A percentile compares a stretch with the other conserved stretches of the same genome.
These are phyloP conservation scores for Folsomia manolachei DNA, from an alignment of 2,888 invertebrate species.

Conservation along the genomic window DNA sequence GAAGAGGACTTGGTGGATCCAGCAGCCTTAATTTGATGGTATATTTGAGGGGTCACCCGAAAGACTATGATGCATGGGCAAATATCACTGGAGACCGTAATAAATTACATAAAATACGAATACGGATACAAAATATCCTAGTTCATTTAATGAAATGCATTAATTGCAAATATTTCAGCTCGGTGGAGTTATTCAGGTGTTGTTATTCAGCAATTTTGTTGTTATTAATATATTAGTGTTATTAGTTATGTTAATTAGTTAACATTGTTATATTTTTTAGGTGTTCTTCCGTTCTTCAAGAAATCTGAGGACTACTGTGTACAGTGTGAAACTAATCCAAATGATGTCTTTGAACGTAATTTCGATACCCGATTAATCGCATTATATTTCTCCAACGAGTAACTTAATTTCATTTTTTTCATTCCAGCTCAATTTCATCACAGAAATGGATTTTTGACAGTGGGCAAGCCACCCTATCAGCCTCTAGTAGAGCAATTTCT, in stretches of 20 bases:
- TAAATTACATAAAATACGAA: too few relatives aligned
- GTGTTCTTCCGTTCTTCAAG: conserved; percentile 47
- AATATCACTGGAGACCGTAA: conserved; percentile 43
- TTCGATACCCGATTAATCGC: background rate
- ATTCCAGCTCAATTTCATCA: conserved; percentile 44
- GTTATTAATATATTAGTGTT: background rate
- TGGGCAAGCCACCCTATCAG: conserved; percentile 45
- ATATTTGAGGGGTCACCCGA: conserved; percentile 32
- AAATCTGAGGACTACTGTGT: conserved; percentile 49
- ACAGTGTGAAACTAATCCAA: conserved; percentile 43
- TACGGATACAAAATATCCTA: too few relatives aligned
- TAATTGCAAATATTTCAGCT: too few relatives aligned
- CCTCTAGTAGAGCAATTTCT: conserved; percentile 48
- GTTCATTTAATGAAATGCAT: too few relatives aligned
- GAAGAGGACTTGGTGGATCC: conserved; percentile 43
- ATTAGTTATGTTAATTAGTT: background rate
- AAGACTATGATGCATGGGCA: conserved; percentile 41
- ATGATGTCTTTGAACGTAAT: conserved; percentile 46
- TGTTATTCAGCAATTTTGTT: too few relatives aligned
- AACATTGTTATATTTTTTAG: conserved; percentile 25
- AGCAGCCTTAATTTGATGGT: conserved; percentile 45
- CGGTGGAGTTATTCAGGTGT: conserved; percentile 41
- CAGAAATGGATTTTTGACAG: conserved; percentile 40
- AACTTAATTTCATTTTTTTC: background rate
- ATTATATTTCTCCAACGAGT: too few relatives aligned